Base-by-base conservation (phyloP, 2,888 invertebrate species). In the Myopa tessellatipennis region DNA sequence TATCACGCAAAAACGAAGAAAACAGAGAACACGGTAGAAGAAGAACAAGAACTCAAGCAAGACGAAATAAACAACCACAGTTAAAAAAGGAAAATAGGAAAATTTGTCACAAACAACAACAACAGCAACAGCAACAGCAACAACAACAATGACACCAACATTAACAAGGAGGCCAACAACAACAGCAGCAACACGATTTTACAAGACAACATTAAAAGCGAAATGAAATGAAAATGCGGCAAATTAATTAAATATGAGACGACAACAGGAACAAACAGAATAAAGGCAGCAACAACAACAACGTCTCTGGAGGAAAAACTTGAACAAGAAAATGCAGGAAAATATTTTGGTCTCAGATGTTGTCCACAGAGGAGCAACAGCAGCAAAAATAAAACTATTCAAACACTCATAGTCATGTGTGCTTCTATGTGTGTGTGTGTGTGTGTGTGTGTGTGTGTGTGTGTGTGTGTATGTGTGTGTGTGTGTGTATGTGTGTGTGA, bases 141-240 rank as follows among this genome's bases (percentile, higher is more conserved):
- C 58, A 58, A 58, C n/a, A 58, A 58, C 58, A n/a, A 58, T 58
- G 5, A 58, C 14, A 58, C 16, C n/a, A 58, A 58, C 58, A 2
- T n/a, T 12, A n/a, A 10, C 16, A 58, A 10, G n/a, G 18, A 0
- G 6, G 6, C 26, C 14, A 61, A 61, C 61, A 18, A 26, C 61
- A 26, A 61, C 34, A 65, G 38, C 36, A 14, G 5, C 14, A 14
- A 14, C 38, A 38, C 26, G 26, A 26, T 26, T 2, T 26, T 61
- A n/a, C 10, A 18, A 5, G 34, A 61, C 36, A 26, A 40, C 74
- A 74, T 75, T 75, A 69, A 75, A 75, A 75, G 68, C 75, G 75
- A 75, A 75, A 75, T 75, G 40, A 75, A 75, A 75, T 75, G 75
- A 75, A 75, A 75, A 75, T 75, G 69, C 26, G 75, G 60, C 55